Evolutionary conservation across 2,113 vertebrate species (phyloP).

Genomic region (Tringa solitaria): DNA sequence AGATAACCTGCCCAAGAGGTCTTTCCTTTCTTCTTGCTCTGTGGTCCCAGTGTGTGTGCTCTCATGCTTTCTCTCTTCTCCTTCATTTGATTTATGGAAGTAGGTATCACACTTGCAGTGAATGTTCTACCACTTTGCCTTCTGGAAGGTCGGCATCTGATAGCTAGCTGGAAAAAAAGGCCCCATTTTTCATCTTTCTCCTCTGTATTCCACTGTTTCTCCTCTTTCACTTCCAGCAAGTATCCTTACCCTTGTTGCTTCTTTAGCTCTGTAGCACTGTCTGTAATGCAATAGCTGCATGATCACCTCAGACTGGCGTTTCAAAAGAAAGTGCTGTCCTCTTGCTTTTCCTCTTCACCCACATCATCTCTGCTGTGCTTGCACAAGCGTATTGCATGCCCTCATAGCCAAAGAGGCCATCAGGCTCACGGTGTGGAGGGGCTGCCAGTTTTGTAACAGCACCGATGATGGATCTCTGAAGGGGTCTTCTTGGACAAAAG

Average conservation of each 20-base stretch:
- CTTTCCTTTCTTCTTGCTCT: not conserved
- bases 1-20: not conserved
- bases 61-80: not conserved
- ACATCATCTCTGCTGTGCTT: not conserved
- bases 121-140: not conserved
- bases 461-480: not conserved
- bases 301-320: not conserved
- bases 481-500: not conserved
- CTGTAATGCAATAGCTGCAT: not conserved
- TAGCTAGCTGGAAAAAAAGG: not conserved
- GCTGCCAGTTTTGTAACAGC: not conserved
- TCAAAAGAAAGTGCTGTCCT: not conserved
- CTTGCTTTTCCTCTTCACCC: not conserved
- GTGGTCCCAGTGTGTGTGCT: not conserved
- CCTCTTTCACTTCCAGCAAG: not conserved
- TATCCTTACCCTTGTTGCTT: not conserved
- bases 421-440: accelerated
- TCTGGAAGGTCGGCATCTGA: not conserved
- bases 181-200: not conserved
- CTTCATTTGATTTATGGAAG: not conserved
- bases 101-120: not conserved
- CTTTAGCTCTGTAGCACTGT: not conserved
- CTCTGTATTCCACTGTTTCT: not conserved
- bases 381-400: not conserved
- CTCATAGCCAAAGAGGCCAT: not conserved